Evolutionary conservation across 2,113 vertebrate species (phyloP), one percentile per base, ranked within the genome.

Genomic region (Corythornis vintsioides): DNA sequence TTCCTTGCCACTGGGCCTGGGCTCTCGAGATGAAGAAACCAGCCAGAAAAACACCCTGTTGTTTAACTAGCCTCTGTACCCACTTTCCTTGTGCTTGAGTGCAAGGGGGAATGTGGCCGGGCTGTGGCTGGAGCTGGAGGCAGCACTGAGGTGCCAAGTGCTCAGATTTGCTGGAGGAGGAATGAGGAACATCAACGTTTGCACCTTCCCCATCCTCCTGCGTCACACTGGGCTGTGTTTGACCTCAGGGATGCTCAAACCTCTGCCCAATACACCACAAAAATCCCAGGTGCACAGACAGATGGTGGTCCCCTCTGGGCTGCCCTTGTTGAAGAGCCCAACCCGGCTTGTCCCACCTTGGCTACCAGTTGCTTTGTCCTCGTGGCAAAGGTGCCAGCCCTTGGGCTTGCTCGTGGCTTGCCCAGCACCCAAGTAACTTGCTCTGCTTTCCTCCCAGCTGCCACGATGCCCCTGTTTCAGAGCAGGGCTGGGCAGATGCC

Each of bases 401-500:
- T 65, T 5, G 26, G 21, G 53, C 38, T 76, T 33, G 45, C 42
- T 50, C 0, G 2, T 7, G 28, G 4, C 35, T 20, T 59, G 6
- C 35, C 26, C 45, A 16, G 1, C 38, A 38, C 50, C 73, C 26
- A 3, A 0, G 5, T 96, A 88, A 97, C 92, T 45, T 0, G 0
- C 33, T 71, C 26, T 85, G 56, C 15, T 83, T 42, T 7, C 64
- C 52, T 93, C 47, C 24, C 95, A 98, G 97, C 96, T 10, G 6
- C 88, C 96, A 90, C 48, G 0, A 99, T 99, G 98, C 93, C 97
- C 1, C 55, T 96, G 81, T 89, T 89, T 3, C 93, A 96, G 47
- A 91, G 73, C 21, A 96, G 85, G 10, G 78, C 94, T 28, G 91
- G 87, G 65, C 94, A 79, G 12, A 2, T 67, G 25, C 94, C 95